Evolutionary conservation across 2,113 vertebrate genomes (phyloP).

Genomic region (Rhinichthys klamathensis): DNA sequence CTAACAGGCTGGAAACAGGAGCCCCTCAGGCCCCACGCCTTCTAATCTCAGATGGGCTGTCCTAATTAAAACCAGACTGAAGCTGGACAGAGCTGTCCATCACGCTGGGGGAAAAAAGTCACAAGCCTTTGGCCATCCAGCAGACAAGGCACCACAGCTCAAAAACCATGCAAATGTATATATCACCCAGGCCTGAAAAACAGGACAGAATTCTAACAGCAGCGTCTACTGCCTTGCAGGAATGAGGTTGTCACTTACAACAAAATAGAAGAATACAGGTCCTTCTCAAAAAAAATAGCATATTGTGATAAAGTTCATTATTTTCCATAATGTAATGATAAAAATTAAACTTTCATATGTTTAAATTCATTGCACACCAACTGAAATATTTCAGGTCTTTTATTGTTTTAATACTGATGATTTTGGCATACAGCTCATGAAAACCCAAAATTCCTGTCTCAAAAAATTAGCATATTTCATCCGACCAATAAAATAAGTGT

Average conservation of each 20-base stretch:
- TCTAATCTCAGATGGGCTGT: conserved; percentile 65
- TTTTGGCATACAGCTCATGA: no score
- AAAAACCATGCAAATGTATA: conserved; percentile 24
- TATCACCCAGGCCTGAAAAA: background rate
- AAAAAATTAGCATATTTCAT: no score
- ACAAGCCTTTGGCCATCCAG: conserved; percentile 45
- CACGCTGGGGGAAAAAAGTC: conserved; percentile 58
- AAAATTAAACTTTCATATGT: no score
- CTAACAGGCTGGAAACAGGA: conserved; percentile 59
- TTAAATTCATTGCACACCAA: no score
- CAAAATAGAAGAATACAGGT: background rate
- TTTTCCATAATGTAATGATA: no score
- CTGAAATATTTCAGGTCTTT: no score
- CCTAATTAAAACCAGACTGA: conserved; percentile 71
- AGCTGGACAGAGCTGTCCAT: conserved; percentile 61
- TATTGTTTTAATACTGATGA: no score
- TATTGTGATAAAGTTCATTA: no score
- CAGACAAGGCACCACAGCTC: background rate
- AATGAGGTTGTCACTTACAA: background rate
- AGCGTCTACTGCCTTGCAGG: background rate
- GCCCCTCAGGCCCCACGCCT: conserved; percentile 60
- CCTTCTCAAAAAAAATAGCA: no score
- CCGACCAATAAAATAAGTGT: no score
- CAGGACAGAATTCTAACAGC: background rate
- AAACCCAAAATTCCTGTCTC: no score